Evolutionary conservation across 2,888 invertebrate genomes (phyloP).

Genomic region (Heteropelma amictum): DNA sequence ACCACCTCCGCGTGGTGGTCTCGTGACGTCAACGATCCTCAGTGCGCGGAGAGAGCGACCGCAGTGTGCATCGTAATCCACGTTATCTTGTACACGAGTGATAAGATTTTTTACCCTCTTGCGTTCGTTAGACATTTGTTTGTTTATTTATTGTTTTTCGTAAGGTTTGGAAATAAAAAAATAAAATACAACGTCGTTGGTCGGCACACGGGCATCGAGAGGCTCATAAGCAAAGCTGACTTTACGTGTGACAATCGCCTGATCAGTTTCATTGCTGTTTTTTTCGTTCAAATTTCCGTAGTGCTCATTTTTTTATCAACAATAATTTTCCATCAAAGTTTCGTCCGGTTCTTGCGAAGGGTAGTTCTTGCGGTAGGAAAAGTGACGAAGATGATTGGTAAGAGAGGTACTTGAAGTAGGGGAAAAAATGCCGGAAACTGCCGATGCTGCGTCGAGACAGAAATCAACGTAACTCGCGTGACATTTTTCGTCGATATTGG

Average conservation of each 20-base stretch:
- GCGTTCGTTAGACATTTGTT: conserved; percentile 16
- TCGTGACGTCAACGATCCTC: conserved; percentile 75
- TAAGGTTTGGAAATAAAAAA: no score
- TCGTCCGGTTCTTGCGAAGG: no score
- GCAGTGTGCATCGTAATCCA: conserved; percentile 74
- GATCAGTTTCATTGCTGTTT: no score
- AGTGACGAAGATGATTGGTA: not conserved
- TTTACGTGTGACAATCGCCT: no score
- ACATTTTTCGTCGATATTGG: not conserved
- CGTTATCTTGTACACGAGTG: conserved; percentile 59
- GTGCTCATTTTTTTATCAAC: no score
- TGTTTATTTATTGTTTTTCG: not conserved
- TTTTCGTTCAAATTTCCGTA: no score
- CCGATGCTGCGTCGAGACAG: not conserved
- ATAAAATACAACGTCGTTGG: no score
- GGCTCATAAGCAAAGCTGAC: no score
- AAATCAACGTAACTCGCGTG: not conserved
- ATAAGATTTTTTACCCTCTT: conserved; percentile 13
- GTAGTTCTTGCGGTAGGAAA: no score
- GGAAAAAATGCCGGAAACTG: not conserved
- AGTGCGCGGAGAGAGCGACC: conserved; percentile 77
- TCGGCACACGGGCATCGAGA: no score
- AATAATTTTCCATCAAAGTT: no score
- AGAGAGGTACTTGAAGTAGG: not conserved
- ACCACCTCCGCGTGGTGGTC: conserved; percentile 76